Percentiles rank a stretch among this genome's conserved stretches.
These are phyloP conservation scores for rabbit (Oryctolagus cuniculus) DNA, from an alignment of 2,113 vertebrate genomes.

Conservation along the genomic window DNA sequence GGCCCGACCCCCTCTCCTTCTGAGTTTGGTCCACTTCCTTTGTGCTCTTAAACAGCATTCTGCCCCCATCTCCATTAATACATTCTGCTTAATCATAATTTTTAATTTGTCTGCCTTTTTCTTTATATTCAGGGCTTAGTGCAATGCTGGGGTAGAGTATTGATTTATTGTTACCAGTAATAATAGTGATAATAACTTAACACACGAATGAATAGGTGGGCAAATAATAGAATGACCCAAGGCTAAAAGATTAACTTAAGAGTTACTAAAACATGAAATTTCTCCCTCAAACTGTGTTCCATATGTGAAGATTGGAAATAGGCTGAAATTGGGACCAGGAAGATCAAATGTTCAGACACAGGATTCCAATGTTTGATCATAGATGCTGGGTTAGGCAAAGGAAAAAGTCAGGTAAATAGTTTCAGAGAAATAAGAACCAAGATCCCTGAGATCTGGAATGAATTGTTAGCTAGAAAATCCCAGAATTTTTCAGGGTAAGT, in stretches of 20 bases:
- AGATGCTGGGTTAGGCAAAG: not conserved
- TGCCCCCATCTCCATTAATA: not conserved
- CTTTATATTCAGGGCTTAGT: not conserved
- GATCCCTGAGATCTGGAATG: not conserved
- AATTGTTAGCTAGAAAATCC: conserved; percentile 13
- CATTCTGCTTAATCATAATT: not conserved
- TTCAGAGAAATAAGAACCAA: conserved; percentile 27
- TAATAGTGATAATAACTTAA: not conserved
- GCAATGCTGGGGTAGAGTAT: not conserved
- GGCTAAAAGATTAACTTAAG: conserved; percentile 29
- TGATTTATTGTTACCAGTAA: too few relatives aligned
- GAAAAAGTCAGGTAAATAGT: not conserved
- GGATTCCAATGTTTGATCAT: not conserved
- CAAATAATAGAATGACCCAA: not conserved
- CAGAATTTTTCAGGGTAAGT: conserved; percentile 51
- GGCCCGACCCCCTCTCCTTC: not conserved
- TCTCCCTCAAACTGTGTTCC: not conserved
- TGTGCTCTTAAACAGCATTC: not conserved
- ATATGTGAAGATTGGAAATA: not conserved
- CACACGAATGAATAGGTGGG: not conserved
- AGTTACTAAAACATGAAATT: not conserved
- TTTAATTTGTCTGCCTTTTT: not conserved
- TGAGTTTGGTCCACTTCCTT: not conserved
- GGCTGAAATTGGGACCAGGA: not conserved
- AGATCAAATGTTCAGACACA: not conserved